These are phyloP conservation scores for Anodontia alba DNA, from an alignment of 2,888 invertebrate genomes.

Conservation along the genomic window DNA sequence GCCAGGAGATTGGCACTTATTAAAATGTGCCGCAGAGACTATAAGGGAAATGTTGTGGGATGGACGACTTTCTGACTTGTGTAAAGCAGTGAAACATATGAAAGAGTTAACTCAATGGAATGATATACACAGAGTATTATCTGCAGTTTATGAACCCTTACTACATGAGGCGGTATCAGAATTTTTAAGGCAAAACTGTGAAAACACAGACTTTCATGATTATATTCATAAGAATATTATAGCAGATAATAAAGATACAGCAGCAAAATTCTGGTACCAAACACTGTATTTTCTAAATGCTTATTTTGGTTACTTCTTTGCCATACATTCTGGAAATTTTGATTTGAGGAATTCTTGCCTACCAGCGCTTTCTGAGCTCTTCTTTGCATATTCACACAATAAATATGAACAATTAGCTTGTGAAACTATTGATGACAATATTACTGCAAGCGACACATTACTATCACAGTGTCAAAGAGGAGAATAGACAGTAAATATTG, in stretches of 20 bases:
- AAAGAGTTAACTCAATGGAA: not conserved
- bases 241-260: too few relatives aligned
- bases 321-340: not conserved
- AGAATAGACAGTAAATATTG: not conserved
- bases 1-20: not conserved
- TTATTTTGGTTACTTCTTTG: not conserved
- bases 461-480: too few relatives aligned
- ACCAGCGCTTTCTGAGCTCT: not conserved
- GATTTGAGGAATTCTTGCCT: not conserved
- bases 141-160: not conserved
- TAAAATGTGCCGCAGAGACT: not conserved
- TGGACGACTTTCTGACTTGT: not conserved
- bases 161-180: not conserved
- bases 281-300: too few relatives aligned
- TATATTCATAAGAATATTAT: too few relatives aligned
- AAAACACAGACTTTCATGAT: too few relatives aligned
- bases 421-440: not conserved
- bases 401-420: conserved; percentile 3
- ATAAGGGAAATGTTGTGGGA: not conserved
- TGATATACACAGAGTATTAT: not conserved
- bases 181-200: too few relatives aligned
- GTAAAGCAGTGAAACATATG: not conserved
- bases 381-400: conserved; percentile 1
- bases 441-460: too few relatives aligned
- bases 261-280: too few relatives aligned